Base-by-base conservation (phyloP, 2,113 vertebrate genomes). In the Plestiodon gilberti region DNA sequence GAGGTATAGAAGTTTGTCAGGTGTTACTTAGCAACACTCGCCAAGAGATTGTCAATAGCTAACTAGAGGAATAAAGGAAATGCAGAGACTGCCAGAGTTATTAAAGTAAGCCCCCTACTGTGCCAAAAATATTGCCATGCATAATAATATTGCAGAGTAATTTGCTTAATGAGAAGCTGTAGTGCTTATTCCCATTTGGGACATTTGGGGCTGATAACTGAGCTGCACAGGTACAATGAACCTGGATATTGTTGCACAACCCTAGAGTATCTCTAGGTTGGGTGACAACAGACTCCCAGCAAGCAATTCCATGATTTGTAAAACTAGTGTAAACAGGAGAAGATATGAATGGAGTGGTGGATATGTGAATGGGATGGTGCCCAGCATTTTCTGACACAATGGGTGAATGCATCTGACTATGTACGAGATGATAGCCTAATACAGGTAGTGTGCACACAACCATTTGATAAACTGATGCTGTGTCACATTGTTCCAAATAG, bases 21-120 rank as follows among this genome's bases (percentile, higher is more conserved):
- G 86, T 17, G 85, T 91, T 90, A 88, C 89, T 93, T 91, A 88
- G 93, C 93, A 93, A 94, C 90, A 74, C 82, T 81, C 86, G 80
- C 43, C 87, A 85, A 83, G 69, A 28, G 67, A 67, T 78, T 71
- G 76, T 84, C 86, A 70, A 81, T 91, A 89, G 82, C 17, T 33
- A 91, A 92, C 90, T 90, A 87, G 82, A 1, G 28, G 71, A 81
- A 82, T 74, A 80, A 91, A 78, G 88, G 73, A 84, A 91, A 73
- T 40, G 57, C 18, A 33, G 43, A 57, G 64, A 30, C 9, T 87
- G 87, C 38, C 78, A 48, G 61, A 89, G 33, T 65, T 23, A 57
- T 89, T 84, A 90, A 92, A 81, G 61, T 88, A 85, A 59, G 64
- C 20, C 25, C 13, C 7, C 78, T 25, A 57, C 65, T 55, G 40